phyloP scores from a whole-genome alignment of 2,888 invertebrate genomes.

The Lithophane semibrunnea region DNA sequence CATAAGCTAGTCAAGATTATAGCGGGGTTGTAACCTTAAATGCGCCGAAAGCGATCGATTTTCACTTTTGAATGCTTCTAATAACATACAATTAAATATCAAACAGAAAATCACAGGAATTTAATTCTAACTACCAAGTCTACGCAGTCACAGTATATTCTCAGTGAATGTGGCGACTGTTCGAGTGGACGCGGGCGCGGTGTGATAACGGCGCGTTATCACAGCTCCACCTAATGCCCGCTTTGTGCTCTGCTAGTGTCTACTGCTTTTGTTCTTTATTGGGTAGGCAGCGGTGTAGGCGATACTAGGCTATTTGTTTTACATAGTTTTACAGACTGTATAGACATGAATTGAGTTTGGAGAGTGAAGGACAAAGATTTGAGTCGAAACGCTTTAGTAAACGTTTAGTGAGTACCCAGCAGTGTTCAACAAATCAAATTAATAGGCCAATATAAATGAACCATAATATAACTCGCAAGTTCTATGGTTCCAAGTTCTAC shows the following conservation, averaged over 20 bases:
- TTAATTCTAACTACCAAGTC: conserved; percentile 73
- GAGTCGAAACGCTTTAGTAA: background rate
- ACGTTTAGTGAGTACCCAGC: background rate
- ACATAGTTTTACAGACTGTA: conserved; percentile 6
- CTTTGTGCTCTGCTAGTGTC: conserved; percentile 72
- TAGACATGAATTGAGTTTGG: conserved; percentile 1
- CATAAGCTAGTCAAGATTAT: too few relatives aligned
- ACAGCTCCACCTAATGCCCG: conserved; percentile 73
- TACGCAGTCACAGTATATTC: conserved; percentile 62
- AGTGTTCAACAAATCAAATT: too few relatives aligned
- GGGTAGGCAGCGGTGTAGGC: conserved; percentile 39
- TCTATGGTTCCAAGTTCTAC: background rate
- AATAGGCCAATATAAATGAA: background rate
- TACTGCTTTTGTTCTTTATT: conserved; percentile 64
- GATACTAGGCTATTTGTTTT: conserved; percentile 32
- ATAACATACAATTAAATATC: background rate
- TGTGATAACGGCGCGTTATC: conserved; percentile 87
- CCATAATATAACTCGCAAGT: background rate
- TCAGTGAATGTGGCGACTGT: conserved; percentile 87
- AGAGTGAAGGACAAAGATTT: conserved; percentile 30
- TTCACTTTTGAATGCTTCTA: background rate
- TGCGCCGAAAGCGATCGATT: too few relatives aligned
- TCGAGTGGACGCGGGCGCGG: conserved; percentile 85
- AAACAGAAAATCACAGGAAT: background rate
- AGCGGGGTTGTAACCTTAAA: too few relatives aligned